A percentile compares a stretch with the other conserved stretches of the same genome.
Conservation (phyloP, 2,888 invertebrate genomes). For the Rhyacophila evoluta region DNA sequence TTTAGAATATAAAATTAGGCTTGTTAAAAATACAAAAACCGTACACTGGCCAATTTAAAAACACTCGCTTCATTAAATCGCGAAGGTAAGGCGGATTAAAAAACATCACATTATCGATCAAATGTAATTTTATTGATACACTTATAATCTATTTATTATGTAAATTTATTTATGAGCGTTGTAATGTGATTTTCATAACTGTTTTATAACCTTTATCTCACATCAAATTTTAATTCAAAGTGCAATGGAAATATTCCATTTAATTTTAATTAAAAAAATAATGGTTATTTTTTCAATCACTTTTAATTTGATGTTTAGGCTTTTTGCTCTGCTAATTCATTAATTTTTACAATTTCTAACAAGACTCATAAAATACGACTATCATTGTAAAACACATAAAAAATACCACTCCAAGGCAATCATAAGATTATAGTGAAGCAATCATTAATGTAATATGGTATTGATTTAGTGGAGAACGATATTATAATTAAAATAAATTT, state of each 20-base stretch:
- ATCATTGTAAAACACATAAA: background rate
- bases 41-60: background rate
- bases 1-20: conserved; percentile 4
- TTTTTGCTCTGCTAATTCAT: background rate
- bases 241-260: background rate
- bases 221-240: background rate
- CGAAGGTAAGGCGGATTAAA: conserved; percentile 14
- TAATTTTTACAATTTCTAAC: background rate
- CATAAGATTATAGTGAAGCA: no score
- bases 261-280: conserved; percentile 2
- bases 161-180: background rate
- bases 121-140: conserved; percentile 16
- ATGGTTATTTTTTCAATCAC: background rate
- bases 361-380: background rate
- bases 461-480: no score
- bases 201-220: conserved; percentile 22
- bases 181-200: conserved; percentile 14
- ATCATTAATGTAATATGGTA: no score
- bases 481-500: no score
- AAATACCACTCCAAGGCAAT: no score
- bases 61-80: conserved; percentile 2
- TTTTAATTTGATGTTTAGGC: background rate
- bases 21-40: conserved; percentile 1
- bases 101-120: conserved; percentile 11
- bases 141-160: conserved; percentile 9